These are phyloP conservation scores for Drosophila meridiana DNA, from an alignment of 2,888 invertebrate species.

Conservation along the genomic window DNA sequence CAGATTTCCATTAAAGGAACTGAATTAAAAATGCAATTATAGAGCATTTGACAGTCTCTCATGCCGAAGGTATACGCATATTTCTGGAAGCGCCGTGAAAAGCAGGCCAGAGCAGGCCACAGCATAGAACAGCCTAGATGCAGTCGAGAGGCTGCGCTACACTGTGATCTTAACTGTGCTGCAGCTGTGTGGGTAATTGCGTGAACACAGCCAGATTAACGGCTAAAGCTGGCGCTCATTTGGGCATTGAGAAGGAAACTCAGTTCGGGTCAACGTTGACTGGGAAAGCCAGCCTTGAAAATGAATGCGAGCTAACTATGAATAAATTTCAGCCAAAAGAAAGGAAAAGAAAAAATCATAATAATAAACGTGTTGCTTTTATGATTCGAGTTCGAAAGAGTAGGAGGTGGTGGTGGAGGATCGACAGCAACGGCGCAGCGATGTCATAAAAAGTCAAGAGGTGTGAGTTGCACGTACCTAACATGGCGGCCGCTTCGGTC, in stretches of 20 bases:
- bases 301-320: slow-evolving; percentile 62
- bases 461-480: slow-evolving; percentile 87
- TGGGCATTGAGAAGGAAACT: slow-evolving; percentile 22
- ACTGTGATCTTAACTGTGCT: slow-evolving; percentile 17
- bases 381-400: slow-evolving; percentile 25
- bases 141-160: slow-evolving; percentile 35
- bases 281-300: slow-evolving; percentile 73
- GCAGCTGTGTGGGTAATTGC: slow-evolving; percentile 65
- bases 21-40: neutral
- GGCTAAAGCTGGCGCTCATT: slow-evolving; percentile 69
- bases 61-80: slow-evolving; percentile 1
- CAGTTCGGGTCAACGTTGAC: slow-evolving; percentile 9
- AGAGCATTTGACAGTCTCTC: slow-evolving; percentile 22
- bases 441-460: slow-evolving; percentile 60
- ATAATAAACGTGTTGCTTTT: slow-evolving; percentile 32
- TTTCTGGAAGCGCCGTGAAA: slow-evolving; percentile 59
- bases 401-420: neutral
- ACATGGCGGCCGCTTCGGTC: slow-evolving; percentile 98
- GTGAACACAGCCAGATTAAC: slow-evolving; percentile 69
- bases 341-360: neutral
- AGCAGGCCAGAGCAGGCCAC: slow-evolving; percentile 12
- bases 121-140: slow-evolving; percentile 2
- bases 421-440: slow-evolving; percentile 7
- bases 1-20: neutral
- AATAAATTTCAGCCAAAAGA: slow-evolving; percentile 55